Evolutionary conservation across 1,140 invertebrate genomes (phyloP).

Genomic region (Ostrea edulis): DNA sequence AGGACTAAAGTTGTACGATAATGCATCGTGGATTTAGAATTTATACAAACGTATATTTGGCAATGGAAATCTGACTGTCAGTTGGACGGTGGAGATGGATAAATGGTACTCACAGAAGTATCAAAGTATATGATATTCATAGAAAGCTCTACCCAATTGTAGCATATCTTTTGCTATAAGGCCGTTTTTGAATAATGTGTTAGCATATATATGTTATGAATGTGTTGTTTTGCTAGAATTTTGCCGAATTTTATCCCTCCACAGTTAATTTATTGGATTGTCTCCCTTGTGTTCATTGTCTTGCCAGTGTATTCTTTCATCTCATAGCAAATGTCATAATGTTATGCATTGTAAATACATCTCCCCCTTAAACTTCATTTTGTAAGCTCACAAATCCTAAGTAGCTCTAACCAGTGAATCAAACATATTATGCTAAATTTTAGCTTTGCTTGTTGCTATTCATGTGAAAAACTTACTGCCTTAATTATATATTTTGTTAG

Average conservation of each 20-base stretch:
- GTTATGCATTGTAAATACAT: neutral
- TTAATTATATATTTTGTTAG: neutral
- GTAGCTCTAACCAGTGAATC: neutral
- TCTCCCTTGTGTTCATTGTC: slow-evolving; percentile 35
- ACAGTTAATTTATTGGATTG: slow-evolving; percentile 18
- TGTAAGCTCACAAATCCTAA: neutral
- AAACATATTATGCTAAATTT: neutral
- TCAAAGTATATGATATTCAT: neutral
- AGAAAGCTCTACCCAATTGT: neutral
- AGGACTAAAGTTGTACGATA: neutral
- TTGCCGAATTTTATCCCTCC: slow-evolving; percentile 17
- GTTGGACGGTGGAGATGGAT: neutral
- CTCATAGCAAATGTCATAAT: neutral
- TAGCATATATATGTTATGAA: neutral
- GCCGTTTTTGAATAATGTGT: neutral
- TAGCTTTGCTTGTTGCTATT: neutral
- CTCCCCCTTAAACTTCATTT: neutral
- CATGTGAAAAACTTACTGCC: slow-evolving; percentile 11
- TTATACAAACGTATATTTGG: neutral
- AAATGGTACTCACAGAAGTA: neutral
- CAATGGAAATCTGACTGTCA: neutral
- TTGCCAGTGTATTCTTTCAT: slow-evolving; percentile 6
- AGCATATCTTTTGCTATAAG: neutral
- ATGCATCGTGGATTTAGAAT: neutral
- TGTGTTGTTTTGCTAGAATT: neutral